Evolutionary conservation across 2,113 vertebrate genomes (phyloP).

Genomic region (Spermophilus dauricus): DNA sequence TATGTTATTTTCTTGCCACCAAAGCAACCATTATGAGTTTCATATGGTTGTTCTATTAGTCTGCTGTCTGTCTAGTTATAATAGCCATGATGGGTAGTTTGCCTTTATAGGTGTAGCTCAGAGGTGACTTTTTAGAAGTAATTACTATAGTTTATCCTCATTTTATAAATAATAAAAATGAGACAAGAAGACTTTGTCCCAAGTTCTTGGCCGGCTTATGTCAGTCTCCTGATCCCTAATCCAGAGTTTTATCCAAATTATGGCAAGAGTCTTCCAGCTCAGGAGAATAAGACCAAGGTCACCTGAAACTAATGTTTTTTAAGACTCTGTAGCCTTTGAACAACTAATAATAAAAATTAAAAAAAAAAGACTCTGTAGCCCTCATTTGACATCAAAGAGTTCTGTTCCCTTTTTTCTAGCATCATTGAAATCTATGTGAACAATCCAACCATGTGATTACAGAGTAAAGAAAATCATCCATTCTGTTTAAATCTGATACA

Average conservation of each 20-base stretch:
- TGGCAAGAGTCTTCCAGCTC: background rate
- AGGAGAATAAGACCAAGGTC: background rate
- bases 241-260: background rate
- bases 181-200: background rate
- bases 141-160: background rate
- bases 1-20: conserved; percentile 30
- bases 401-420: background rate
- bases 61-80: background rate
- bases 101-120: conserved; percentile 20
- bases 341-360: no score
- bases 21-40: background rate
- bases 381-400: background rate
- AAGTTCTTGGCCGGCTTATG: background rate
- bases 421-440: background rate
- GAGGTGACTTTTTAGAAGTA: conserved; percentile 53
- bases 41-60: background rate
- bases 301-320: conserved; percentile 22
- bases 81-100: background rate
- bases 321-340: background rate
- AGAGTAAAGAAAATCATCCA: background rate
- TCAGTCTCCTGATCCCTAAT: background rate
- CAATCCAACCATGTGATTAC: background rate
- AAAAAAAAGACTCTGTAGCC: background rate
- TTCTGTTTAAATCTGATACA: conserved; percentile 52
- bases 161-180: conserved; percentile 1